Percentiles rank a stretch among this genome's conserved stretches.
Evolutionary conservation across 2,113 vertebrate genomes (phyloP).

Genomic region (Aramus guarauna): DNA sequence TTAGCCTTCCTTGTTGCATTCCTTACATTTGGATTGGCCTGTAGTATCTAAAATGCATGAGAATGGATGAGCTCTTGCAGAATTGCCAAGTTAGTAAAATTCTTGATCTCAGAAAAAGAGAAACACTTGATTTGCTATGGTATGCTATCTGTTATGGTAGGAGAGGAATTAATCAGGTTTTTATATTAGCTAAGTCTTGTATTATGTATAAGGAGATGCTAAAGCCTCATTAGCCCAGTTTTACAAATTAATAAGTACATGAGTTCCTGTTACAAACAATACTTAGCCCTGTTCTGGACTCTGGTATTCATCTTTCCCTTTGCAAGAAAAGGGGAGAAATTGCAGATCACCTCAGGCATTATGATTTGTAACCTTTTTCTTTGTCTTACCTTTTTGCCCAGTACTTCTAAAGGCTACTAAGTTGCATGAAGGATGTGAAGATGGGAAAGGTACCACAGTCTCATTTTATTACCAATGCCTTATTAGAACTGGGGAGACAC

Average conservation of each 20-base stretch:
- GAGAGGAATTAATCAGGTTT: neutral
- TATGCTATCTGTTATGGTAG: neutral
- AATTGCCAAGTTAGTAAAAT: neutral
- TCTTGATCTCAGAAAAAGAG: neutral
- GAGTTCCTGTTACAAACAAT: neutral
- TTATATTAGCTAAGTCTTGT: neutral
- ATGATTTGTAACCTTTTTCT: neutral
- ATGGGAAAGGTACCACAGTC: neutral
- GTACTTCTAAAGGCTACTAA: neutral
- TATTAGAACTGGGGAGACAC: neutral
- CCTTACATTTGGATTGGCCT: neutral
- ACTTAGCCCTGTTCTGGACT: neutral
- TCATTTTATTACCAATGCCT: neutral
- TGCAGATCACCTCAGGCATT: neutral
- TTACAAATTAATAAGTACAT: neutral
- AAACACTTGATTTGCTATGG: neutral
- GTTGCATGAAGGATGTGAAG: neutral
- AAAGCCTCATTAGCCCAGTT: neutral
- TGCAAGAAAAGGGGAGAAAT: neutral
- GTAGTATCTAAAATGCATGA: neutral
- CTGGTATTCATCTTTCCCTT: neutral
- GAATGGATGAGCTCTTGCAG: neutral
- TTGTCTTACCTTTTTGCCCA: neutral
- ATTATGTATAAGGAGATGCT: neutral
- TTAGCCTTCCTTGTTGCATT: no score